Conservation (phyloP, 2,113 vertebrate species). For the Dasyurus viverrinus region DNA sequence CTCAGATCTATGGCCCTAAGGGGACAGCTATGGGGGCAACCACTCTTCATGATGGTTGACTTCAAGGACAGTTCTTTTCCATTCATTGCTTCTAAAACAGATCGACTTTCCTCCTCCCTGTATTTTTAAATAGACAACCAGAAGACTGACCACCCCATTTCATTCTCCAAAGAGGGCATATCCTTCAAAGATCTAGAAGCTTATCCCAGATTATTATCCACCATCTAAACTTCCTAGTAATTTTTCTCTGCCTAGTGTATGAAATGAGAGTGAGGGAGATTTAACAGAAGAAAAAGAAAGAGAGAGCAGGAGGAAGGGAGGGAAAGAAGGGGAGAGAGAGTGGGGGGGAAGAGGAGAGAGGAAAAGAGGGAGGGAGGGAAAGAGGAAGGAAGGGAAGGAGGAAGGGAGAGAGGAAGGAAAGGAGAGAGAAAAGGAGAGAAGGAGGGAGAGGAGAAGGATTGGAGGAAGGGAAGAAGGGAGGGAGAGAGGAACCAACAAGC, state of each 20-base stretch:
- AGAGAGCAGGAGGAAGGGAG: too few relatives aligned
- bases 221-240: not conserved
- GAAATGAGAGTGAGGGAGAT: not conserved
- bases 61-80: not conserved
- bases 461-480: too few relatives aligned
- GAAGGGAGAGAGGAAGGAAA: too few relatives aligned
- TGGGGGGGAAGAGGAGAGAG: too few relatives aligned
- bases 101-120: not conserved
- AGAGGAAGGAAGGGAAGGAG: too few relatives aligned
- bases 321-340: too few relatives aligned
- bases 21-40: not conserved
- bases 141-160: not conserved
- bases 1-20: not conserved
- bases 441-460: too few relatives aligned
- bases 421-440: too few relatives aligned
- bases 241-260: not conserved
- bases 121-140: not conserved
- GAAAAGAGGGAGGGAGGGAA: too few relatives aligned
- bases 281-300: not conserved
- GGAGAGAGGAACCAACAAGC: too few relatives aligned
- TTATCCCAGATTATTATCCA: not conserved
- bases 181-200: not conserved
- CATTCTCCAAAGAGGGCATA: not conserved
- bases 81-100: not conserved
- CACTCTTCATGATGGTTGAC: not conserved